These are phyloP conservation scores for Pristionchus mayeri DNA, from an alignment of 2,888 invertebrate species.

Conservation along the genomic window DNA sequence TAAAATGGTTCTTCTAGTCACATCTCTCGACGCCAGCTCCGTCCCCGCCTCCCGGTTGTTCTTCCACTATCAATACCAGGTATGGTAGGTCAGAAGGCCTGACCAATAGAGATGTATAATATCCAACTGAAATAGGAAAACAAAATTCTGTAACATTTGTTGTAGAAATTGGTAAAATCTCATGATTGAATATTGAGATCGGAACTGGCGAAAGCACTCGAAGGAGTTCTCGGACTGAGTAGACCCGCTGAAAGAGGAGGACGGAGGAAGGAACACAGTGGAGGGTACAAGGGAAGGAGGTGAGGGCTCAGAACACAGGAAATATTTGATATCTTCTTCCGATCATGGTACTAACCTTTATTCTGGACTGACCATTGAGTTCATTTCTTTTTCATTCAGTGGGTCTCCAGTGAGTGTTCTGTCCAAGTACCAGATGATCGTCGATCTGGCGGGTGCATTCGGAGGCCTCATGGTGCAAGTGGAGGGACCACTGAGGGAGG, in stretches of 20 bases:
- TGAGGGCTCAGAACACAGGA: neutral
- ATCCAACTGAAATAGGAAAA: too few relatives aligned
- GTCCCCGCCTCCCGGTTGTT: neutral
- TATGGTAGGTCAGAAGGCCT: too few relatives aligned
- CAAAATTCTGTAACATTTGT: too few relatives aligned
- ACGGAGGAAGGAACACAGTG: constrained; percentile 13
- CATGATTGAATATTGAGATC: neutral
- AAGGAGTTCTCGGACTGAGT: constrained; percentile 2
- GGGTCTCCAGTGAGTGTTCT: constrained; percentile 53
- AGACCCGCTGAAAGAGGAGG: neutral
- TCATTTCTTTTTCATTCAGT: neutral
- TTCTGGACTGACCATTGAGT: neutral
- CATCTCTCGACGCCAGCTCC: constrained; percentile 9
- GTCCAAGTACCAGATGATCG: constrained; percentile 66
- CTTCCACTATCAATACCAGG: constrained; percentile 36
- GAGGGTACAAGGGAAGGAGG: constrained; percentile 46
- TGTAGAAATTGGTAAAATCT: neutral
- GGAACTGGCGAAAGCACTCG: constrained; percentile 31
- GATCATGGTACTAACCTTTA: neutral
- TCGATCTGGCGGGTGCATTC: constrained; percentile 72
- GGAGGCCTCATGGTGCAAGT: constrained; percentile 70
- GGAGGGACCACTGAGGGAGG: constrained; percentile 53
- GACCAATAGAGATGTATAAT: too few relatives aligned
- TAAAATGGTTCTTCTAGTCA: neutral
- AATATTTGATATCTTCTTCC: neutral